Conservation (phyloP, 2,113 vertebrate species). For the Rana temporaria region DNA sequence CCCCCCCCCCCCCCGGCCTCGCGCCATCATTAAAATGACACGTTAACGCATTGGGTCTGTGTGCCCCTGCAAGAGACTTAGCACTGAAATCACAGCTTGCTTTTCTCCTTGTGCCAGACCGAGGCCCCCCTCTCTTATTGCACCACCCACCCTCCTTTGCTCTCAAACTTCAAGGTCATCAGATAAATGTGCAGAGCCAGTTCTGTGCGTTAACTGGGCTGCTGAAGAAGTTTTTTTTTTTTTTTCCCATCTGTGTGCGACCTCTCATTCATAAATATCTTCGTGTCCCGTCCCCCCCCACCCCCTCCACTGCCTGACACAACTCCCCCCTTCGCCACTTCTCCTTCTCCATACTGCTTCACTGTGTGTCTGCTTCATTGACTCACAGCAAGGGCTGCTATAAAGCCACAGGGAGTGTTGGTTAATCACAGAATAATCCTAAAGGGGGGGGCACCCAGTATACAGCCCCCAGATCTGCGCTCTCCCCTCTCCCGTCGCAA, state of each 20-base stretch:
- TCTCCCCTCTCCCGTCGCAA: slow-evolving; percentile 3
- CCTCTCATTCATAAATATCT: slow-evolving; percentile 56
- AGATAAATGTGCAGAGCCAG: slow-evolving; percentile 39
- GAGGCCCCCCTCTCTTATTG: slow-evolving; percentile 19
- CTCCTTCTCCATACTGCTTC: slow-evolving; percentile 30
- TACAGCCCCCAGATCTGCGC: slow-evolving; percentile 19
- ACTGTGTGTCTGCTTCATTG: slow-evolving; percentile 50
- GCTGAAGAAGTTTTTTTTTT: slow-evolving; percentile 34
- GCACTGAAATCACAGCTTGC: slow-evolving; percentile 46
- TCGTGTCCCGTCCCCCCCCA: no score
- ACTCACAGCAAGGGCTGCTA: slow-evolving; percentile 43
- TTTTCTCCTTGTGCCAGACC: slow-evolving; percentile 38
- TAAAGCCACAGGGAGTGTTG: slow-evolving; percentile 56
- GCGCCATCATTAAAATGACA: no score
- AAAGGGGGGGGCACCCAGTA: background rate
- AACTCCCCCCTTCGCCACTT: background rate
- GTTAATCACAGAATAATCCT: slow-evolving; percentile 58
- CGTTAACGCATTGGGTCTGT: background rate
- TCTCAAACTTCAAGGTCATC: slow-evolving; percentile 55
- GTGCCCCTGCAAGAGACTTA: slow-evolving; percentile 7
- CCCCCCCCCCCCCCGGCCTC: background rate
- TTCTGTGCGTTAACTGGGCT: slow-evolving; percentile 28
- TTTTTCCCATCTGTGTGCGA: slow-evolving; percentile 35
- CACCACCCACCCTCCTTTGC: slow-evolving; percentile 12
- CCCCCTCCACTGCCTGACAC: background rate